Conservation (phyloP, 2,888 invertebrate species). For the Andrena hattorfiana region DNA sequence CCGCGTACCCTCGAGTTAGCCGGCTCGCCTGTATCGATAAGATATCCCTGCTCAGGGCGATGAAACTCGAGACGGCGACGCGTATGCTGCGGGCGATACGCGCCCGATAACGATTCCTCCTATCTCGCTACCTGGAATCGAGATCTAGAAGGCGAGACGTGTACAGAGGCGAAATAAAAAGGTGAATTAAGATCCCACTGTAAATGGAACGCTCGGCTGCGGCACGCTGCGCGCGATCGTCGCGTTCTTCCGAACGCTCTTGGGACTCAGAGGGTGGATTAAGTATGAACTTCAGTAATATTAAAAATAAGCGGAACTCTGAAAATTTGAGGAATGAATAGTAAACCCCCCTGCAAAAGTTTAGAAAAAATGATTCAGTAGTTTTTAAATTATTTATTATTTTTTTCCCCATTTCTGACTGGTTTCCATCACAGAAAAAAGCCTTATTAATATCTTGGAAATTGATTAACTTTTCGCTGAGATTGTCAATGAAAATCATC, state of each 20-base stretch:
- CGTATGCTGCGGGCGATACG: slow-evolving; percentile 36
- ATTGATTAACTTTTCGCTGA: too few species aligned
- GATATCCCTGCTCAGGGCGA: slow-evolving; percentile 42
- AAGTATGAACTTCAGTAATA: too few species aligned
- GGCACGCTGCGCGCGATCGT: not conserved
- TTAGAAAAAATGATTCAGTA: too few species aligned
- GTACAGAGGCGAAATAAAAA: slow-evolving; percentile 5
- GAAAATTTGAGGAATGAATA: too few species aligned
- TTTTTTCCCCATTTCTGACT: too few species aligned
- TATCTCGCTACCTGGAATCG: slow-evolving; percentile 31
- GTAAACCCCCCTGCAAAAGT: too few species aligned
- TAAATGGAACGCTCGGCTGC: slow-evolving; percentile 12
- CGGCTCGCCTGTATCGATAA: slow-evolving; percentile 45
- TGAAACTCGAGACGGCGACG: slow-evolving; percentile 48
- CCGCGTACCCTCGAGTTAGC: slow-evolving; percentile 36
- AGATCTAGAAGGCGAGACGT: not conserved
- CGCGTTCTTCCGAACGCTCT: not conserved
- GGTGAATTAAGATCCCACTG: slow-evolving; percentile 25
- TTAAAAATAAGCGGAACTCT: too few species aligned
- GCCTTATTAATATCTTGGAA: too few species aligned
- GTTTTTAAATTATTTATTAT: too few species aligned
- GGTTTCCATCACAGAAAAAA: too few species aligned
- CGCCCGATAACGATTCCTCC: not conserved
- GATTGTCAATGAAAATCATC: too few species aligned
- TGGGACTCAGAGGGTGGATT: not conserved